Conservation (phyloP, 2,113 vertebrate genomes). For the Peromyscus polionotus region DNA sequence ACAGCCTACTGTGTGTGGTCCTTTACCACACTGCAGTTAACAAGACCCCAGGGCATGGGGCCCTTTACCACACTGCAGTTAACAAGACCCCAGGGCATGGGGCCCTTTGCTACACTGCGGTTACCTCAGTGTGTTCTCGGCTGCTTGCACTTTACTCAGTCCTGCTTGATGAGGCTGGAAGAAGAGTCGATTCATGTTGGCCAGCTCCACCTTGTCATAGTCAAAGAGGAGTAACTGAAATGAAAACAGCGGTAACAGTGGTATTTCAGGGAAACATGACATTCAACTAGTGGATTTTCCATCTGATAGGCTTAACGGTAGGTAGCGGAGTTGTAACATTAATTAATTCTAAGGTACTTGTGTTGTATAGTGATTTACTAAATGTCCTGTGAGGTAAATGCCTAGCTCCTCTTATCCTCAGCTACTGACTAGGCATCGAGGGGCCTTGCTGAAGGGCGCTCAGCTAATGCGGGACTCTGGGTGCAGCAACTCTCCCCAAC, state of each 20-base stretch:
- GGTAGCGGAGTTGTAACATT: background rate
- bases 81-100: constrained; percentile 63
- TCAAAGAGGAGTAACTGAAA: constrained; percentile 97
- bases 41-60: background rate
- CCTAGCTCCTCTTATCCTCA: background rate
- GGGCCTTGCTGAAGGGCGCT: background rate
- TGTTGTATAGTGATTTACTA: background rate
- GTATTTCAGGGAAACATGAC: constrained; percentile 59
- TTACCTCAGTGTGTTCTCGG: constrained; percentile 96
- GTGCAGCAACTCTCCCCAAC: background rate
- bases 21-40: no score
- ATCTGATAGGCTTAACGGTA: background rate
- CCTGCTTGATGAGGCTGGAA: constrained; percentile 99
- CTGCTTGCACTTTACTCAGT: constrained; percentile 97
- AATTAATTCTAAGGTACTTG: background rate
- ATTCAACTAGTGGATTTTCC: background rate
- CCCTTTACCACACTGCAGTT: constrained; percentile 32
- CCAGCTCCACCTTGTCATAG: constrained; percentile 98
- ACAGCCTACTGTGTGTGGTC: background rate
- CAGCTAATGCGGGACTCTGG: background rate
- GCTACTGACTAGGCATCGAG: background rate
- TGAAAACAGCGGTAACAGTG: constrained; percentile 60
- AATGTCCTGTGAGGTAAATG: background rate
- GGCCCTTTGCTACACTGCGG: background rate
- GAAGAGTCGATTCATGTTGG: constrained; percentile 99